Evolutionary conservation across 2,113 vertebrate genomes (phyloP), one percentile per base, ranked within the genome.

Genomic region (Heloderma charlesbogerti): DNA sequence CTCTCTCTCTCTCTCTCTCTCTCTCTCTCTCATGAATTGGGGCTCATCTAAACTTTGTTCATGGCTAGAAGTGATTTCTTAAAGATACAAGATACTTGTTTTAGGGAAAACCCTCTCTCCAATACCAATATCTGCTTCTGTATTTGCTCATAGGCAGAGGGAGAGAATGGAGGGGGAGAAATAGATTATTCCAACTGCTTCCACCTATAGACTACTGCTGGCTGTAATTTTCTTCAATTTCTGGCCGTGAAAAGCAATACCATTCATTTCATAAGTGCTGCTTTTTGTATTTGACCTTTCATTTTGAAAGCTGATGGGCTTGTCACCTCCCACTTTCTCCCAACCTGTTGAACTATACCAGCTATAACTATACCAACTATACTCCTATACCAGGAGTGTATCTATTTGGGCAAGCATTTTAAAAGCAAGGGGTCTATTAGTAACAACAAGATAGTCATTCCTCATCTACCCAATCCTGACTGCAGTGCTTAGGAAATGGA

Each of bases 191-290:
- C 95, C 95, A 93, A 91, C 91, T 81, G 94, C 94, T 94, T 94
- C 96, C 93, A 90, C 95, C 94, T 95, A 84, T 94, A 91, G 96
- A 93, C 95, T 3, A 94, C 96, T 96, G 96, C 92, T 95, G 93
- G 4, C 90, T 95, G 94, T 94, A 95, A 96, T 97, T 97, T 97
- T 93, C 95, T 94, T 96, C 96, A 95, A 94, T 95, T 96, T 96
- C 97, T 96, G 69, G 88, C 97, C 92, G 71, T 94, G 96, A 95
- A 96, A 95, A 96, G 95, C 94, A 94, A 96, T 93, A 94, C 94
- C 91, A 82, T 94, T 96, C 96, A 96, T 97, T 97, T 95, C 92
- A 92, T 95, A 97, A 97, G 95, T 95, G 94, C 93, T 91, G 95
- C 95, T 90, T 96, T 97, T 96, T 93, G 92, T 90, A 88, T n/a